Evolutionary conservation across 2,888 invertebrate species (phyloP).

Genomic region (Tuta absoluta): DNA sequence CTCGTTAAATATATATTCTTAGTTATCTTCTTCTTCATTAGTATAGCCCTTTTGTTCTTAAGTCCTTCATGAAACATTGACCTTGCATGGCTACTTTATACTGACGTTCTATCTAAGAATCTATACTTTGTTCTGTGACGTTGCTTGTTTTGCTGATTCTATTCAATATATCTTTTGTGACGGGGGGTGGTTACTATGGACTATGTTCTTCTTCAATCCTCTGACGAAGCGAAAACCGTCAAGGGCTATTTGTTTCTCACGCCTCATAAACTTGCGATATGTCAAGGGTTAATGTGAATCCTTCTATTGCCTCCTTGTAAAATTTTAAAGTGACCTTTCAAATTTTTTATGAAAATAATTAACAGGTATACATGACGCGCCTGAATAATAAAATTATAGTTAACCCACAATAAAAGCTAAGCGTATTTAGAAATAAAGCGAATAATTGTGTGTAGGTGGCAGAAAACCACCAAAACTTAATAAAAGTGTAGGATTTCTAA

Average conservation of each 20-base stretch:
- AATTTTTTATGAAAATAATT: background rate
- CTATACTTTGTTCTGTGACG: slow-evolving; percentile 40
- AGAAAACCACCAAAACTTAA: no score
- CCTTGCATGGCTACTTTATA: no score
- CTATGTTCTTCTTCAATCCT: slow-evolving; percentile 70
- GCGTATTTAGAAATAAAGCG: no score
- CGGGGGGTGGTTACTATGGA: slow-evolving; percentile 42
- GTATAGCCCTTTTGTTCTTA: no score
- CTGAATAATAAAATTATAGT: no score
- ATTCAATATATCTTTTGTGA: slow-evolving; percentile 56
- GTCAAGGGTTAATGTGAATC: slow-evolving; percentile 52
- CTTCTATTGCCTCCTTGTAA: background rate
- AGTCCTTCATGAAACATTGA: no score
- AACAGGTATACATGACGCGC: background rate
- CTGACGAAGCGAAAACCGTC: slow-evolving; percentile 71
- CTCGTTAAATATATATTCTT: no score
- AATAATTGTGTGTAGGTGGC: no score
- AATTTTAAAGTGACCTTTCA: slow-evolving; percentile 2
- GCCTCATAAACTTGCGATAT: slow-evolving; percentile 64
- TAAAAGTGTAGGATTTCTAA: no score
- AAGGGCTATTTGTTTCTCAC: slow-evolving; percentile 74
- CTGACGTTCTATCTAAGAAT: background rate
- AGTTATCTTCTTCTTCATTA: no score
- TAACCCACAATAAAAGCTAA: no score
- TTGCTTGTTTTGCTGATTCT: slow-evolving; percentile 45